Base-by-base conservation (phyloP, 2,797 vertebrate species). In the Lacerta viridis region DNA sequence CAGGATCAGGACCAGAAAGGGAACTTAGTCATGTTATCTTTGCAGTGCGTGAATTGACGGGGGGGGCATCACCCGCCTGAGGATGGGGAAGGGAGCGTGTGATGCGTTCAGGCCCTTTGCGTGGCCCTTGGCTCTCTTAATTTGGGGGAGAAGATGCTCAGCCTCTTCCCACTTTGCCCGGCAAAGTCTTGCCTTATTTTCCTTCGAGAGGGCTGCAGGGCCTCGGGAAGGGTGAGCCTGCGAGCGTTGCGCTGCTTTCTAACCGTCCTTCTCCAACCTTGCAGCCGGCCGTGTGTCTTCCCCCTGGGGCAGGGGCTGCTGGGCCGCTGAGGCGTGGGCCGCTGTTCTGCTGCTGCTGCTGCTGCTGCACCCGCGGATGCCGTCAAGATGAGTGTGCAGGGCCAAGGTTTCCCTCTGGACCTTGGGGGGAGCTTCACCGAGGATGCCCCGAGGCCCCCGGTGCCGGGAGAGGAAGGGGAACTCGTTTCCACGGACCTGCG, bases 381-480 rank as follows among this genome's bases (percentile, higher is more conserved):
- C 95, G 95, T 97, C 97, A 98, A 97, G 97, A 99, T 99, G 99
- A 99, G 96, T 96, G 95, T 98, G 95, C 98, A 98, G 94, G 97
- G 98, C 96, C 98, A 98, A 95, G 96, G 97, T 95, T 99, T 98
- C 97, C 95, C 97, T 91, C 96, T 98, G 97, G 98, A 99, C 96
- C 97, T 98, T 0, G 98, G 98, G 92, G 96, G 98, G 95, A 98
- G 98, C 97, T 99, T 99, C 97, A 99, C 98, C 90, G 99, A 99
- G 97, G 98, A 99, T 96, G 99, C 99, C 92, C 99, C 99, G 23
- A 98, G 99, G 93, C 99, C 99, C 72, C 99, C 99, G 0, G 99
- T 99, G 92, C 99, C 99, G 3, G 99, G 99, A 15, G 99, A 99
- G 95, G 99, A 99, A 91, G 99, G 99, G 5, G 98, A 99, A 85